Conservation (phyloP, 2,797 vertebrate genomes). For the Pogoniulus pusillus region DNA sequence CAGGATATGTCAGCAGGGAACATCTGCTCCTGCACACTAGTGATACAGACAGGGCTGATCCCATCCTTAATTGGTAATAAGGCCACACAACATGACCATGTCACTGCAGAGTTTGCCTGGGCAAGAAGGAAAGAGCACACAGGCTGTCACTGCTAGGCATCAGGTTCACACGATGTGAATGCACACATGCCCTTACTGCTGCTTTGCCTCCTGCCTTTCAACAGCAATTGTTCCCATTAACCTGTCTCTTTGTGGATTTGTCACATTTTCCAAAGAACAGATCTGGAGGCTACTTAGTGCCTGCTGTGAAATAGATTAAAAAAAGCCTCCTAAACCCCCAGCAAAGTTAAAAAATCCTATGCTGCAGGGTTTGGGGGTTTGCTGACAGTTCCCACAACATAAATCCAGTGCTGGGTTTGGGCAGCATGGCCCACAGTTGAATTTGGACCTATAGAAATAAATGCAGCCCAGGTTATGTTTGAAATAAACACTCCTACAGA, state of each 20-base stretch:
- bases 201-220: background rate
- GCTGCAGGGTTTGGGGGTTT: background rate
- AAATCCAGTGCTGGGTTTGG: background rate
- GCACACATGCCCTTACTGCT: background rate
- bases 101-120: rapidly evolving
- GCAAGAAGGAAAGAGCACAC: background rate
- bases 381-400: background rate
- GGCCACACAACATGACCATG: background rate
- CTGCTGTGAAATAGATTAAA: background rate
- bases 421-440: background rate
- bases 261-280: background rate
- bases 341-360: background rate
- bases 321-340: background rate
- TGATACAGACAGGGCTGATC: rapidly evolving
- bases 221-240: background rate
- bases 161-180: background rate
- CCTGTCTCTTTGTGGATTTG: background rate
- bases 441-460: background rate
- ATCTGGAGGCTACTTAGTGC: background rate
- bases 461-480: background rate
- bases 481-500: background rate
- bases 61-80: background rate
- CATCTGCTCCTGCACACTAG: background rate
- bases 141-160: background rate
- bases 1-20: rapidly evolving